A percentile compares a stretch with the other conserved stretches of the same genome.
Evolutionary conservation across 1,140 invertebrate species (phyloP).

Genomic region (Calliphora vicina): DNA sequence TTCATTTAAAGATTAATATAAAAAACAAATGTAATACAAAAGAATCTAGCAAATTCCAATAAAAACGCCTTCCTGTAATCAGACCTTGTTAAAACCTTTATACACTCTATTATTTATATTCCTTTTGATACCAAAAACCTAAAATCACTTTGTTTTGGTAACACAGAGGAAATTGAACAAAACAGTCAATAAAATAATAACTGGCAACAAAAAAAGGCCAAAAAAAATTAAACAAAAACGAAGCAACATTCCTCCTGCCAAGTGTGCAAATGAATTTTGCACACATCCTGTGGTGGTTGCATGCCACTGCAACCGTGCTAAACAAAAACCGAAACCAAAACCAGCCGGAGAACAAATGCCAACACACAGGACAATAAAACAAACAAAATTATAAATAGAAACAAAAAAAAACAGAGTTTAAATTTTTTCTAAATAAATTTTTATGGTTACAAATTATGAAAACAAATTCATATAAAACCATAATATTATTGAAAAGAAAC

Average conservation of each 20-base stretch:
- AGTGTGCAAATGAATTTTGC: slow-evolving; percentile 23
- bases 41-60: not conserved
- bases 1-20: too few relatives aligned
- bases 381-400: too few relatives aligned
- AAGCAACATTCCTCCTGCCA: not conserved
- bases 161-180: slow-evolving; percentile 11
- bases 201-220: not conserved
- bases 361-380: not conserved
- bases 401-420: not conserved
- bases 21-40: too few relatives aligned
- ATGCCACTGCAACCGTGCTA: not conserved
- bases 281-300: slow-evolving; percentile 12
- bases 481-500: not conserved
- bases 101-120: not conserved
- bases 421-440: not conserved
- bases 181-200: not conserved
- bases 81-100: not conserved
- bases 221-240: not conserved
- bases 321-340: not conserved
- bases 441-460: not conserved
- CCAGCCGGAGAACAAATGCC: too few relatives aligned
- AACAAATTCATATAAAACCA: not conserved
- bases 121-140: not conserved
- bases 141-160: slow-evolving; percentile 7
- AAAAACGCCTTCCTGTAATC: slow-evolving; percentile 16